Percentiles rank a stretch among this genome's conserved stretches.
phyloP scores from a whole-genome alignment of 2,888 invertebrate species.

The Troilus luridus region DNA sequence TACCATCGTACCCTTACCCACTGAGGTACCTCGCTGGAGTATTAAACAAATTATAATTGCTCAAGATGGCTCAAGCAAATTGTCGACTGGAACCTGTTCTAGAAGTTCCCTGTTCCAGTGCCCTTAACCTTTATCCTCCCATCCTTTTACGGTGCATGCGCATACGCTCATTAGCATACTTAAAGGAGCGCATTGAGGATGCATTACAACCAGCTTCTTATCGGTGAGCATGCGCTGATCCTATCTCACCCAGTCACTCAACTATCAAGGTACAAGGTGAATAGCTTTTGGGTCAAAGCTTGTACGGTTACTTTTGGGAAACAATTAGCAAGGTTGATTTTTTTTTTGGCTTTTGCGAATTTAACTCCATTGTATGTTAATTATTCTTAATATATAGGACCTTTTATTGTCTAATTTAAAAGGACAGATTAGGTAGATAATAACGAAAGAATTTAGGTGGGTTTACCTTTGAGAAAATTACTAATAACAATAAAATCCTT shows the following conservation, averaged over 20 bases:
- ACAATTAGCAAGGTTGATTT: too few species aligned
- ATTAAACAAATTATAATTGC: neutral
- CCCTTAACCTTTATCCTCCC: neutral
- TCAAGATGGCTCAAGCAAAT: neutral
- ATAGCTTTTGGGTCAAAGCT: neutral
- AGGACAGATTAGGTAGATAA: too few species aligned
- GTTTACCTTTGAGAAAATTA: too few species aligned
- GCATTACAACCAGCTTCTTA: neutral
- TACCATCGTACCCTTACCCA: too few species aligned
- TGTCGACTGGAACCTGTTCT: neutral
- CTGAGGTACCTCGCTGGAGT: too few species aligned
- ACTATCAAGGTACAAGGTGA: neutral
- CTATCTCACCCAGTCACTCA: neutral
- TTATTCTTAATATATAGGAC: too few species aligned
- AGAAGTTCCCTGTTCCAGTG: neutral
- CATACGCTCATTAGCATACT: neutral
- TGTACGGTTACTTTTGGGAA: too few species aligned
- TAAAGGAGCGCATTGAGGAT: neutral
- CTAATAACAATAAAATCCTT: too few species aligned
- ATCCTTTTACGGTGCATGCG: neutral
- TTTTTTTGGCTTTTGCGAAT: too few species aligned
- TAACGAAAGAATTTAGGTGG: too few species aligned
- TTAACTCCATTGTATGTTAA: too few species aligned
- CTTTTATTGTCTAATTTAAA: too few species aligned
- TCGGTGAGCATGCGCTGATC: neutral